Conservation (phyloP, 2,888 invertebrate genomes). For the Pachymerium ferrugineum region DNA sequence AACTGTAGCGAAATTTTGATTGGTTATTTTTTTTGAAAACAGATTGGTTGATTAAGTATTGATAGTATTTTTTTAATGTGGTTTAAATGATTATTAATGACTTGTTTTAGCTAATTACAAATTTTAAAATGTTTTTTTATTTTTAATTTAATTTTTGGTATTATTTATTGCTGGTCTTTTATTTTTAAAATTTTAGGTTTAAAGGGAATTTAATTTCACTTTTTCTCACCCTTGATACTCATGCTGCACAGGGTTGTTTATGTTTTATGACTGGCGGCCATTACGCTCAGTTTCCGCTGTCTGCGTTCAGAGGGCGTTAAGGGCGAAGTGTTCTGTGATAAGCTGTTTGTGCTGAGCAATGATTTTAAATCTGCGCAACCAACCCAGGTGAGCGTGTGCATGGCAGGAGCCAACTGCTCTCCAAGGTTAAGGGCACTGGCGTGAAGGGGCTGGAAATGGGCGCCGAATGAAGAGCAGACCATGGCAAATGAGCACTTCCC, state of each 20-base stretch:
- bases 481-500: constrained; percentile 25
- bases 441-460: constrained; percentile 27
- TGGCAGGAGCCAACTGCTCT: not conserved
- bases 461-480: constrained; percentile 28
- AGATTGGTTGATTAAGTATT: too few species aligned
- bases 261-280: constrained; percentile 34
- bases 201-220: not conserved
- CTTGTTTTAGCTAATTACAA: too few species aligned
- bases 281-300: not conserved
- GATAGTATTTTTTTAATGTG: too few species aligned
- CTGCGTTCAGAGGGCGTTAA: constrained; percentile 30
- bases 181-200: not conserved
- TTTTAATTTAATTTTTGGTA: too few species aligned
- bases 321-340: constrained; percentile 23
- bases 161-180: too few species aligned
- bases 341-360: constrained; percentile 30
- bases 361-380: constrained; percentile 28
- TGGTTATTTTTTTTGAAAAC: too few species aligned
- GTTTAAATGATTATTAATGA: too few species aligned
- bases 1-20: too few species aligned
- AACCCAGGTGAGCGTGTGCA: constrained; percentile 4
- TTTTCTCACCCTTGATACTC: constrained; percentile 3
- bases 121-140: too few species aligned
- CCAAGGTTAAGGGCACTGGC: constrained; percentile 29
- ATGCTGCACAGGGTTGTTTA: constrained; percentile 33